These are phyloP conservation scores for Caprella mutica DNA, from an alignment of 2,888 invertebrate genomes.

Conservation along the genomic window DNA sequence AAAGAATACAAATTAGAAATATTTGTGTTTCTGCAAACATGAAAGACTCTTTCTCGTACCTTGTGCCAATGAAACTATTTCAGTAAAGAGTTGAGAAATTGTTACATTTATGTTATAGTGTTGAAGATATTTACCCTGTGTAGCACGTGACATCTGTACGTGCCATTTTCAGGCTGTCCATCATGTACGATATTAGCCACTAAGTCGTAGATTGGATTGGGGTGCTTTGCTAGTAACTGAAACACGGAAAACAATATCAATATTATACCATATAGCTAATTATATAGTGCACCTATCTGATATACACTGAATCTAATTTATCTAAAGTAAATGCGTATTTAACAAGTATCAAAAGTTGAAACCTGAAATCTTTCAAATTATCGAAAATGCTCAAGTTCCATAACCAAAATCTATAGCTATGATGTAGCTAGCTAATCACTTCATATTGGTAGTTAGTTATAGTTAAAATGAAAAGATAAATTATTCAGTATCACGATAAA, in stretches of 20 bases:
- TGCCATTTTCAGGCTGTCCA: slow-evolving; percentile 68
- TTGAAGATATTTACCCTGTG: too few relatives aligned
- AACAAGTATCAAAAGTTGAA: background rate
- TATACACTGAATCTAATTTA: background rate
- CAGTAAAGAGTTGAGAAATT: background rate
- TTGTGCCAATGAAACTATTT: background rate
- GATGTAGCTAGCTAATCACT: too few relatives aligned
- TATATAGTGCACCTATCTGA: background rate
- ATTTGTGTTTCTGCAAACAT: background rate
- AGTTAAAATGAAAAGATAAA: too few relatives aligned
- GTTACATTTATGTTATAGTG: too few relatives aligned
- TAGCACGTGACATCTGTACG: slow-evolving; percentile 83
- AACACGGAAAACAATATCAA: background rate
- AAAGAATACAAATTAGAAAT: background rate
- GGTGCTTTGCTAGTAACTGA: slow-evolving; percentile 19
- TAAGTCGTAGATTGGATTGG: slow-evolving; percentile 80
- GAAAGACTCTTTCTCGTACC: background rate
- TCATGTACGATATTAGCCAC: slow-evolving; percentile 99
- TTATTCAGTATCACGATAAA: too few relatives aligned
- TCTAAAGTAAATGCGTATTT: background rate
- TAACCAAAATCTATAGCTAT: too few relatives aligned
- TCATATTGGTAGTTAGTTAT: too few relatives aligned
- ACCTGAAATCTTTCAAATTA: too few relatives aligned
- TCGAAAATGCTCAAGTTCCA: too few relatives aligned
- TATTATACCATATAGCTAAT: background rate